Conservation (phyloP, 2,113 vertebrate species). For the Empidonax alnorum region DNA sequence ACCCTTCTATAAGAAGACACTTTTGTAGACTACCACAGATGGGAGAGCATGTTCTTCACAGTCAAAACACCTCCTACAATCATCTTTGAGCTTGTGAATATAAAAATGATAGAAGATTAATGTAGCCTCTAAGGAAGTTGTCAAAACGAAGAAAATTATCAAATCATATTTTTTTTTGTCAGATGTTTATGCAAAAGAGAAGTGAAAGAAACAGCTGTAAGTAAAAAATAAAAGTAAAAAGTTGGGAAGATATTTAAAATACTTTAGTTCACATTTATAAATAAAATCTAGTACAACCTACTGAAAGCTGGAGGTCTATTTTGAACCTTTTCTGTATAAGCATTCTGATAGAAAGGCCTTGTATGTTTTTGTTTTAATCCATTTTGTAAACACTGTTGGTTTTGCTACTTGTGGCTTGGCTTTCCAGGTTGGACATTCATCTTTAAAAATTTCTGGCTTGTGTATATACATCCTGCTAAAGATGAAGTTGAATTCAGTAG, state of each 20-base stretch:
- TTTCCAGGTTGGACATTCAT: background rate
- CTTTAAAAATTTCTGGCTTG: background rate
- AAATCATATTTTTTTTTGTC: background rate
- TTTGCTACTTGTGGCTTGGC: background rate
- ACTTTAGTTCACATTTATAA: background rate
- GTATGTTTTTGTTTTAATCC: background rate
- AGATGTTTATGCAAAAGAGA: background rate
- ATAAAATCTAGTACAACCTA: background rate
- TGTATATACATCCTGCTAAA: background rate
- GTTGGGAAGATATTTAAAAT: background rate
- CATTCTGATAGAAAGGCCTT: background rate
- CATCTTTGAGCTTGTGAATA: background rate
- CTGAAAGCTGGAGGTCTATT: background rate
- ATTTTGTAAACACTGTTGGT: background rate
- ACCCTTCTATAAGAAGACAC: background rate
- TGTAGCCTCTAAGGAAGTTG: background rate
- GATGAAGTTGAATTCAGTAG: background rate
- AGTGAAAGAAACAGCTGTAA: conserved; percentile 2
- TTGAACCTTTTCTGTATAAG: background rate
- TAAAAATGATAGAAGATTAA: conserved; percentile 7
- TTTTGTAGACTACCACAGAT: background rate
- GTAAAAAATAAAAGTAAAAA: background rate
- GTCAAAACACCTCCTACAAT: background rate
- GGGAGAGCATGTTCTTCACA: background rate
- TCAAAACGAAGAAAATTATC: background rate